Evolutionary conservation across 1,140 invertebrate genomes (phyloP), one percentile per base, ranked within the genome.

Genomic region (Hyles vespertilio): DNA sequence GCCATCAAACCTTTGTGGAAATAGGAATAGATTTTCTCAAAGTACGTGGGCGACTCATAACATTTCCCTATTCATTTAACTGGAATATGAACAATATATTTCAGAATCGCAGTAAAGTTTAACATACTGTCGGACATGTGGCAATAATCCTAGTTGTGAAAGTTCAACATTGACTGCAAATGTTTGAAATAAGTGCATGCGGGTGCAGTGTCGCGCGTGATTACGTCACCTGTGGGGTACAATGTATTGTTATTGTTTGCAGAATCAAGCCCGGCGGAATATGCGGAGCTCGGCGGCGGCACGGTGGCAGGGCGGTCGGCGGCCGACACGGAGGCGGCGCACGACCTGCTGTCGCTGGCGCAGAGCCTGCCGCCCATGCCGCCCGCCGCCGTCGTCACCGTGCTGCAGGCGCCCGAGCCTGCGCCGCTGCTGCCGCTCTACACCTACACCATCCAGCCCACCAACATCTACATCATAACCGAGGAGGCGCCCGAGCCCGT

Each of bases 271-370:
- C 5, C 51, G 9, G 50, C 54, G 7, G 68, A 77, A 48, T 73
- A 77, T 75, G 79, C 72, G 36, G 73, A 76, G 64, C 56, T 74
- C 32, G 62, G 63, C 32, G 54, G 33, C 36, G 59, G 55, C 34
- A 67, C 69, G 49, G 8, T 76, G 36, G 50, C 66, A 32, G 70
- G 77, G 69, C 74, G 81, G 32, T 75, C 94, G 51, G 91, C 93
- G 2, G 95, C 95, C 68, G 95, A 96, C 77, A 96, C 94, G 2
- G 95, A 96, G 86, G 95, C 95, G 3, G 95, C 95, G 1, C 95
- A 96, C 71, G 95, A 96, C 75, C 89, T 96, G n/a, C 84, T 96
- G 10, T 96, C 96, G 59, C 87, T 96, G 8, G 95, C 95, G 3
- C 92, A 95, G 57, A 95, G 95, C 45, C 73, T 95, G 56, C 95